These are phyloP conservation scores for Drosophila athabasca DNA, from an alignment of 1,140 invertebrate species.

Conservation along the genomic window DNA sequence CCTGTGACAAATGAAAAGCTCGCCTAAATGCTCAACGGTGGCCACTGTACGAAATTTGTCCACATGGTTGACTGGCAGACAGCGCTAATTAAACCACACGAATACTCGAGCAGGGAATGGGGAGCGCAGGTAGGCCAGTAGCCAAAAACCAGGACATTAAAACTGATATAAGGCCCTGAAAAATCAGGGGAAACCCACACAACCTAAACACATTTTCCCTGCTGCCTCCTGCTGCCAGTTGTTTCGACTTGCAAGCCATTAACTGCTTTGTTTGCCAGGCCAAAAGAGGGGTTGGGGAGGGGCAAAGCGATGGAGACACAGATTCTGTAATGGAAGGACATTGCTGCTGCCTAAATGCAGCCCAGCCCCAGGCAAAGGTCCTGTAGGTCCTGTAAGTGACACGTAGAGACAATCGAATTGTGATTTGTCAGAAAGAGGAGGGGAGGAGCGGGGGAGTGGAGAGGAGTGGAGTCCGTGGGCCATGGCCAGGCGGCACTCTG, in stretches of 20 bases:
- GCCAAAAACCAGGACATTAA: constrained; percentile 30
- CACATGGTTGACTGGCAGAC: constrained; percentile 68
- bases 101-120: constrained; percentile 1
- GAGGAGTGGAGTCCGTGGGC: neutral
- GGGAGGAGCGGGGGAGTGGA: too few relatives aligned
- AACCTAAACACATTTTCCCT: too few relatives aligned
- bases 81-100: constrained; percentile 76
- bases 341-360: constrained; percentile 56
- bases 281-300: neutral
- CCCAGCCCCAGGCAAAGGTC: constrained; percentile 6
- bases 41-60: constrained; percentile 69
- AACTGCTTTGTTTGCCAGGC: constrained; percentile 64
- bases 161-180: constrained; percentile 67
- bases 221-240: constrained; percentile 6
- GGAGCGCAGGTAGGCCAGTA: neutral
- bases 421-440: constrained; percentile 56
- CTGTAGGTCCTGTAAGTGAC: constrained; percentile 66
- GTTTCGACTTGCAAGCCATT: constrained; percentile 66
- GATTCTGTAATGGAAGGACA: constrained; percentile 71
- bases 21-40: constrained; percentile 56
- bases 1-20: constrained; percentile 39
- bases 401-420: constrained; percentile 78
- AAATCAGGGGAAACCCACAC: constrained; percentile 36
- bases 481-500: constrained; percentile 50
- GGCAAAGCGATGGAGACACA: constrained; percentile 31